Evolutionary conservation across 2,888 invertebrate genomes (phyloP), one percentile per base, ranked within the genome.

Genomic region (Artemia sinica): DNA sequence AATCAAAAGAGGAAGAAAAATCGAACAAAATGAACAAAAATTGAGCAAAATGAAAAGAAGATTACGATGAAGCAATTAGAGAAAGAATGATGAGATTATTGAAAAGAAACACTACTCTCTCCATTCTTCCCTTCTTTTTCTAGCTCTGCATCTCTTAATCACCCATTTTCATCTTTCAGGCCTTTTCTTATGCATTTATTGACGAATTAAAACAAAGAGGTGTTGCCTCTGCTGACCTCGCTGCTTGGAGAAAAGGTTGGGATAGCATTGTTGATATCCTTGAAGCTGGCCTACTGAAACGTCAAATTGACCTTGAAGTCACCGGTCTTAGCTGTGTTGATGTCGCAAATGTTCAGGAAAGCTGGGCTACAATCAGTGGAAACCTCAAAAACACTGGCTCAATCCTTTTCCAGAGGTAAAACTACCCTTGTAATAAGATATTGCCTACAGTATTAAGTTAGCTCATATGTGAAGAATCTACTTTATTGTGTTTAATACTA

Each of bases 381-480:
- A 18, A 58, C 58, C 58, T 58, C 18, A 8, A 58, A 58, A n/a
- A 58, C 14, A 58, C 58, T 2, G 58, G 58, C 18, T n/a, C 58
- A n/a, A 18, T 58, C 58, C 58, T 58, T 58, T 58, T 58, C 58
- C n/a, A 58, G 18, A 58, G 58, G 58, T 58, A 58, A 58, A 18
- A 8, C 10, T n/a, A 8, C 10, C 58, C 28, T 28, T 28, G 28
- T 28, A 28, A 28, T 28, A 28, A 28, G 4, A 28, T 28, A 28
- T 4, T 28, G 28, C 28, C 28, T 28, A 28, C 28, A 28, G 28
- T 28, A 28, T 28, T 28, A 28, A 28, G 28, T 28, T 28, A 28
- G 1, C 28, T 28, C 28, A 28, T 2, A 28, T 28, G 28, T 1
- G 4, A 28, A 28, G 2, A 28, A 28, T 4, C 28, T 28, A 28